These are phyloP conservation scores for Paguma larvata DNA, from an alignment of 2,797 vertebrate species.

Conservation along the genomic window DNA sequence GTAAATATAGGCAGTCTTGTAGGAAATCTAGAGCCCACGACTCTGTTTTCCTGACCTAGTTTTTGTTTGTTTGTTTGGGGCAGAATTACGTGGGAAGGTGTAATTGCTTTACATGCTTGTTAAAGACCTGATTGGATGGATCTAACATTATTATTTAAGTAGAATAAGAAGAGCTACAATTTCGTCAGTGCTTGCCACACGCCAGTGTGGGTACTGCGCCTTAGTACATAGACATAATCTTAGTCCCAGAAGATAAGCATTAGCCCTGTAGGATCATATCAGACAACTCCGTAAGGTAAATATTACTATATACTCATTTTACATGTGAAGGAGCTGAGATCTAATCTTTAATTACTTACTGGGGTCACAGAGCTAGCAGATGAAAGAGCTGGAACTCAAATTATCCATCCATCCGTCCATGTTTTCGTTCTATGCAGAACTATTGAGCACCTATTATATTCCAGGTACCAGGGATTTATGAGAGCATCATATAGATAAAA, in stretches of 20 bases:
- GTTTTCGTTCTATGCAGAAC: not conserved
- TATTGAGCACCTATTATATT: not conserved
- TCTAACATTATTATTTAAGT: not conserved
- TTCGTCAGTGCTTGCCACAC: not conserved
- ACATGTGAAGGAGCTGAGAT: not conserved
- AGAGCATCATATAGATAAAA: not conserved
- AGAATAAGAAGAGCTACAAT: not conserved
- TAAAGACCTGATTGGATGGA: not conserved
- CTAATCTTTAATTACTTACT: not conserved
- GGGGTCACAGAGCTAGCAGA: not conserved
- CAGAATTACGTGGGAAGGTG: conserved; percentile 27
- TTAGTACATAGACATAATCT: not conserved
- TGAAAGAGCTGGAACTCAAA: not conserved
- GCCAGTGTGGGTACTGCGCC: not conserved
- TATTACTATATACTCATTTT: not conserved
- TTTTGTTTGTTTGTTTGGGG: conserved; percentile 34
- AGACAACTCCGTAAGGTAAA: too few species aligned
- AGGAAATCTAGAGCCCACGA: not conserved
- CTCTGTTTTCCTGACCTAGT: conserved; percentile 14
- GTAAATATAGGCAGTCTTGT: not conserved
- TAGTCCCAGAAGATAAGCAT: not conserved
- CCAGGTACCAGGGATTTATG: not conserved
- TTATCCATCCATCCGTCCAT: not conserved
- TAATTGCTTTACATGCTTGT: not conserved
- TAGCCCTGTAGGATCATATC: not conserved